A percentile compares a stretch with the other conserved stretches of the same genome.
Evolutionary conservation across 2,797 vertebrate species (phyloP).

Genomic region (Sparus aurata): DNA sequence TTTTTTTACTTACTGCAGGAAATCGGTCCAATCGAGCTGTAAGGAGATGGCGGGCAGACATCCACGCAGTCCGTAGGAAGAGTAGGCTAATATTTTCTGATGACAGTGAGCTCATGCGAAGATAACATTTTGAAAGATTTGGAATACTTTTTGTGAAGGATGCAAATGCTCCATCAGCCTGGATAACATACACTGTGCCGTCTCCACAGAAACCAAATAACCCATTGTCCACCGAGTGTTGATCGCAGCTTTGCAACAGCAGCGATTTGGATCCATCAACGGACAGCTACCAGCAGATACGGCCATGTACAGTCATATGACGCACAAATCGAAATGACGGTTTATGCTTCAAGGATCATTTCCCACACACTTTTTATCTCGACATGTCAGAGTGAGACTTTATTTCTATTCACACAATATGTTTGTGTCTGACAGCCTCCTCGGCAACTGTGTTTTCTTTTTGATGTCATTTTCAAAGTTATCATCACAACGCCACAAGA

Average conservation of each 20-base stretch:
- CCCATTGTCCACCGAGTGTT: no score
- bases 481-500: neutral
- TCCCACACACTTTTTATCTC: neutral
- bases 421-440: neutral
- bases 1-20: neutral
- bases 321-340: neutral
- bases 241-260: neutral
- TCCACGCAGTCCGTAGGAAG: neutral
- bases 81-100: neutral
- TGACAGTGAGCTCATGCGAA: neutral
- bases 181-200: no score
- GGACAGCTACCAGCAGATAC: neutral
- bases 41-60: neutral
- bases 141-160: neutral
- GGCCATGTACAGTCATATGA: no score
- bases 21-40: neutral
- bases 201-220: neutral
- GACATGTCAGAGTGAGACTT: neutral
- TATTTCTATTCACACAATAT: neutral
- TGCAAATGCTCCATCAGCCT: neutral
- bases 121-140: neutral
- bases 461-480: neutral
- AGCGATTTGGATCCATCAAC: neutral
- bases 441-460: neutral
- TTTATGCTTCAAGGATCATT: neutral